Conservation (phyloP, 2,797 vertebrate species). For the Astyanax mexicanus region DNA sequence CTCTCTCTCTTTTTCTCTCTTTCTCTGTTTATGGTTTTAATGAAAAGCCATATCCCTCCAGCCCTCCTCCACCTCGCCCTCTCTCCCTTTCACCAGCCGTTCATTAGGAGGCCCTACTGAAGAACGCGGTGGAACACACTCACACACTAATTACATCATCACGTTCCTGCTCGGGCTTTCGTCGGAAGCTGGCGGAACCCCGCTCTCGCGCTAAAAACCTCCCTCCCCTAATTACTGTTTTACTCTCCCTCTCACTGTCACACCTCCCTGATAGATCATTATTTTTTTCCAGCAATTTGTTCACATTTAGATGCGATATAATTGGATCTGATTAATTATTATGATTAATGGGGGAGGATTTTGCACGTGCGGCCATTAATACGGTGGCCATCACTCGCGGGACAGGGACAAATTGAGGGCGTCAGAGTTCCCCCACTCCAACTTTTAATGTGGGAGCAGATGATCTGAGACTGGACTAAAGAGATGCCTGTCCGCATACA, state of each 20-base stretch:
- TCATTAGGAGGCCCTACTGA: slow-evolving; percentile 84
- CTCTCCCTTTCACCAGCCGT: slow-evolving; percentile 64
- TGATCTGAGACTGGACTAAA: slow-evolving; percentile 38
- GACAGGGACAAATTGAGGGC: slow-evolving; percentile 88
- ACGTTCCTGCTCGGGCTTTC: slow-evolving; percentile 85
- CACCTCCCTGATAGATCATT: slow-evolving; percentile 99
- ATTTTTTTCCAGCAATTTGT: slow-evolving; percentile 99
- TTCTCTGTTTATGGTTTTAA: slow-evolving; percentile 50
- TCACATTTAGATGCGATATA: slow-evolving; percentile 99
- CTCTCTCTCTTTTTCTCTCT: slow-evolving; percentile 25
- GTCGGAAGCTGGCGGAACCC: slow-evolving; percentile 83
- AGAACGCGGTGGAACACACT: slow-evolving; percentile 79
- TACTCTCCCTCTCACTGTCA: slow-evolving; percentile 92
- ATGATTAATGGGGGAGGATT: slow-evolving; percentile 97
- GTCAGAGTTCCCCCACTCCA: slow-evolving; percentile 73
- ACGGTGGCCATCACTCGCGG: slow-evolving; percentile 86
- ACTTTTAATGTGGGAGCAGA: slow-evolving; percentile 65
- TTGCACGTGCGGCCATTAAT: slow-evolving; percentile 92
- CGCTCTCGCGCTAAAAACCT: slow-evolving; percentile 87
- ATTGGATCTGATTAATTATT: slow-evolving; percentile 99
- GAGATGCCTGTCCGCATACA: neutral
- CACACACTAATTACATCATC: slow-evolving; percentile 94
- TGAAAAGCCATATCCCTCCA: slow-evolving; percentile 52
- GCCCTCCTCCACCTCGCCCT: slow-evolving; percentile 37
- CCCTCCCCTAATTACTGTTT: slow-evolving; percentile 98